phyloP scores from a whole-genome alignment of 2,888 invertebrate genomes.

The Thumatha senex region DNA sequence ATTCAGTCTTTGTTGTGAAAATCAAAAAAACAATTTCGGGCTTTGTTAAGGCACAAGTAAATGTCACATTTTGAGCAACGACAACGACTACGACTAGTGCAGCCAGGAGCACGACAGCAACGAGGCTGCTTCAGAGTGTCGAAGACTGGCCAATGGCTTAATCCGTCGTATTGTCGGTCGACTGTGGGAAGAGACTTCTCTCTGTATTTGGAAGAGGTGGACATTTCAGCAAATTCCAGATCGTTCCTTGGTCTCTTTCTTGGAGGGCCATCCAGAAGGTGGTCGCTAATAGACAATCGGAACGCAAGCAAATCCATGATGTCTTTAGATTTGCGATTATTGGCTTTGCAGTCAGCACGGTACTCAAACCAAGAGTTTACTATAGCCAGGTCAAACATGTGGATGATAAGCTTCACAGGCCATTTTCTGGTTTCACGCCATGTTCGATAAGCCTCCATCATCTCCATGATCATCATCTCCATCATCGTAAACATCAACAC shows the following conservation, averaged over 20 bases:
- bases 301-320: constrained; percentile 23
- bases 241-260: constrained; percentile 12
- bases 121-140: constrained; percentile 16
- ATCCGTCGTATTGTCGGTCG: constrained; percentile 12
- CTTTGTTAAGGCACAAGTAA: background rate
- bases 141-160: constrained; percentile 17
- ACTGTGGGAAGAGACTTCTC: background rate
- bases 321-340: constrained; percentile 14
- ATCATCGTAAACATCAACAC: constrained; percentile 18
- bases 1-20: background rate
- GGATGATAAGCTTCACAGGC: constrained; percentile 20
- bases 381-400: constrained; percentile 11
- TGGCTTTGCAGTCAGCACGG: constrained; percentile 8
- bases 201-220: constrained; percentile 5
- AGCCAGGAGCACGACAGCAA: constrained; percentile 13
- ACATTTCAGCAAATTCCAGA: constrained; percentile 12
- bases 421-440: constrained; percentile 18
- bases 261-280: constrained; percentile 13
- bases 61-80: constrained; percentile 1
- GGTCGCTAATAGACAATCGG: constrained; percentile 5
- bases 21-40: background rate
- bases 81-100: constrained; percentile 14
- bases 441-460: constrained; percentile 13
- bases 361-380: constrained; percentile 10
- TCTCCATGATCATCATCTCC: too few species aligned